Evolutionary conservation across 2,113 vertebrate species (phyloP).

Genomic region (Campylomormyrus numenius): DNA sequence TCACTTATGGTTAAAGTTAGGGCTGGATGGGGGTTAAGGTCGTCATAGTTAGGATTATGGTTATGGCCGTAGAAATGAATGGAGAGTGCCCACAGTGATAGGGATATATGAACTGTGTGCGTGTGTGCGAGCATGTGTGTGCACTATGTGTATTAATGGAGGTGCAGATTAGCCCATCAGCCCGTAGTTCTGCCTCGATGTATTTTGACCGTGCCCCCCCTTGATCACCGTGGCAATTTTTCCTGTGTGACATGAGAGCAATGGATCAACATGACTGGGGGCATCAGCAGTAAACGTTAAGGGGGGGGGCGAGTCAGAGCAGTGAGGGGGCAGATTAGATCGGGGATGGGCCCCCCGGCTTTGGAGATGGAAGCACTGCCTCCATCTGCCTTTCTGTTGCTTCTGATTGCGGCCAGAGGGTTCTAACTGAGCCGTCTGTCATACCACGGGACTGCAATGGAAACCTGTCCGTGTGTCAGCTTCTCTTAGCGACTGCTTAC

Average conservation of each 20-base stretch:
- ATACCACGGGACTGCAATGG: background rate
- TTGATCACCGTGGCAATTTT: background rate
- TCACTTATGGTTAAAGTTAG: too few relatives aligned
- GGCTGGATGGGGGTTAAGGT: too few relatives aligned
- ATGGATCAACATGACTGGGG: background rate
- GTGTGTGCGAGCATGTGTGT: background rate
- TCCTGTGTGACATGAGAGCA: background rate
- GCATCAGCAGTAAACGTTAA: background rate
- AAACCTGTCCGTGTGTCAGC: background rate
- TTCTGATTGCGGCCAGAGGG: background rate
- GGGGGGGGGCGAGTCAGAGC: background rate
- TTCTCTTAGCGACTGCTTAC: background rate
- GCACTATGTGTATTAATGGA: background rate
- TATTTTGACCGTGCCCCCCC: background rate
- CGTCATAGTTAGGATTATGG: background rate
- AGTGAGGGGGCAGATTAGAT: background rate
- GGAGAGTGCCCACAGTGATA: background rate
- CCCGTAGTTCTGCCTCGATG: background rate
- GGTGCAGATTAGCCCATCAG: background rate
- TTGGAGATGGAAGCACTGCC: background rate
- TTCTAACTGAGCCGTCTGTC: background rate
- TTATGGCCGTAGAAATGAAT: background rate
- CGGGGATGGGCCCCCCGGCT: background rate
- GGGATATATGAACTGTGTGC: background rate
- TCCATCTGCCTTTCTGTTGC: background rate